Evolutionary conservation across 2,888 invertebrate genomes (phyloP), one percentile per base, ranked within the genome.

Genomic region (Drosophila aldrichi): DNA sequence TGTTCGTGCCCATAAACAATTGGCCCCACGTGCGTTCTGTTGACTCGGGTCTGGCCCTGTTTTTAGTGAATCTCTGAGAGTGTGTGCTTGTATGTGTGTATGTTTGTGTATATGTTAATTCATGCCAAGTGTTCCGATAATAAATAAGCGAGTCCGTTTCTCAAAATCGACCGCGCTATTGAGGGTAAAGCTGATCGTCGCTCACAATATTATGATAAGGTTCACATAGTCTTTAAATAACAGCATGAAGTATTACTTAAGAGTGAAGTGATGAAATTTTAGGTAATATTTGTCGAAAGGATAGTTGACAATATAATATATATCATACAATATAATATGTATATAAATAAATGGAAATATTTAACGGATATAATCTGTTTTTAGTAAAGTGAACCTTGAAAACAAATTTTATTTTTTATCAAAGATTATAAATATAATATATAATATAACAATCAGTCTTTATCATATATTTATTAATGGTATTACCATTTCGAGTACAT

Each of bases 71-170:
- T 77, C 66, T 63, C 62, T 34, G 29, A 38, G 25, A 64, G 49
- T 84, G 29, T 65, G 65, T 34, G 8, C 7, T 1, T 29, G 29
- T 29, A 7, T 65, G 63, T 43, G 29, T 43, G 25, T 65, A 49
- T 82, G 29, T 65, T 65, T 40, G 29, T 43, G 29, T 65, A 51
- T 84, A 83, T 87, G 79, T 73, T 77, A 86, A 88, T 88, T 54
- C 67, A 48, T 67, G 79, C 79, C 84, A 83, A 85, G 84, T 85
- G 81, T 81, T 82, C 75, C 69, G 58, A 81, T 77, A 76, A 74
- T 70, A 59, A 49, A n/a, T 48, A 61, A 52, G 16, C 59, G 29
- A 70, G 48, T 70, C 22, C 49, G 22, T 56, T 46, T 20, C 22
- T 64, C 63, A 44, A 48, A 61, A n/a, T 34, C 49, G 32, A 48